Evolutionary conservation across 2,888 invertebrate genomes (phyloP), one percentile per base, ranked within the genome.

Genomic region (Callyntrura sp.): DNA sequence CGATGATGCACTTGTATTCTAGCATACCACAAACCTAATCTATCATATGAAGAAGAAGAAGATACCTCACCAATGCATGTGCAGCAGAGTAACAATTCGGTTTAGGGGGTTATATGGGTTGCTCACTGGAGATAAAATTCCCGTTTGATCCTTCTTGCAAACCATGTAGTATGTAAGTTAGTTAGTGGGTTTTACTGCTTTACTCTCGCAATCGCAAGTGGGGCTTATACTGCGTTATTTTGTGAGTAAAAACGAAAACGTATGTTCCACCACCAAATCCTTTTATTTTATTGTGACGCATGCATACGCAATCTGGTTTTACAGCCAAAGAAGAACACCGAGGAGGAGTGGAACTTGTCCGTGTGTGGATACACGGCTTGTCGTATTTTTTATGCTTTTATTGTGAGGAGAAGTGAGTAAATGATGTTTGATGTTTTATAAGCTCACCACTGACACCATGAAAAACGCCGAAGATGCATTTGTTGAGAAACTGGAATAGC

Each of bases 371-470:
- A 35, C 35, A 35, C 35, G n/a, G 14, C 9, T 0, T 51, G 76
- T 76, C 48, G 57, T 55, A 20, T n/a, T 57, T 35, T 57, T 60
- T 79, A 17, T 17, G 73, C 25, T 76, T 76, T 76, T 45, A 48
- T 73, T 76, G 43, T 60, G 20, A 35, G 57, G 1, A 57, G 28
- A 23, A 20, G 28, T 23, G 25, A 82, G 82, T 65, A 62, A 82
- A 82, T 82, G 65, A 82, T 82, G 45, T 79, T 60, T 79, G 79
- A 79, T 79, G 82, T 82, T 82, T 62, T 70, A 70, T 51, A 82
- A 82, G 82, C 82, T 65, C 68, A 70, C 51, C 70, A 70, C 84
- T 62, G 62, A 51, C 84, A 84, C 70, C 84, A 82, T 82, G 82
- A 82, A 82, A 65, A 82, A 65, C 82, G 62, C 65, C 65, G 65